Evolutionary conservation across 2,888 invertebrate species (phyloP), one percentile per base, ranked within the genome.

Genomic region (Torymus auratus): DNA sequence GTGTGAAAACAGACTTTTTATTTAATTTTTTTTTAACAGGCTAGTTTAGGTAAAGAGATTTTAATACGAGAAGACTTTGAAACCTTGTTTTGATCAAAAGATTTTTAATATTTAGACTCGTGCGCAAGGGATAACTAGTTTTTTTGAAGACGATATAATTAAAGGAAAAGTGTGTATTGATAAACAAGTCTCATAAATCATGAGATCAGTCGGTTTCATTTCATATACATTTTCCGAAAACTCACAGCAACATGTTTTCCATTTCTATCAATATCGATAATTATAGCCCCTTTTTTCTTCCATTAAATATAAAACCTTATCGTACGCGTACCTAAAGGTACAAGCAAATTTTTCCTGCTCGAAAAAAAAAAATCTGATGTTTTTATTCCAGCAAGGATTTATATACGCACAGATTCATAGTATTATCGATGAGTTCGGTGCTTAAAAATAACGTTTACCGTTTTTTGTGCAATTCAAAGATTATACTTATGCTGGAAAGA

Each of bases 201-300:
- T 23, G 55, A 70, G 58, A 67, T 74, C 5, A 41, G 7, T 41
- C 7, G 1, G 41, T 10, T 60, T 13, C 56, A 73, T 13, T 58
- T 41, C 58, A 52, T 60, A 2, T 68, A n/a, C 53, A 20, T 67
- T 68, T 3, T 74, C 14, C n/a, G 58, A 56, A 55, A 4, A 52
- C 52, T 65, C 71, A 11, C 60, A 15, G 50, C 52, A n/a, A 20
- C 71, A 15, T 28, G 53, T 58, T 81, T 81, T 71, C 17, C 67
- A 67, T 72, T 70, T 74, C 1, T 28, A 50, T 2, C 2, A n/a
- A 15, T 64, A 53, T 41, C n/a, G 28, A 56, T 60, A 13, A 65
- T 52, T 50, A 20, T 64, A 73, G 14, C 17, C 53, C 28, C 53
- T 52, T 58, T 72, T 69, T 64, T 75, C 71, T 76, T 80, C 76